Evolutionary conservation across 2,888 invertebrate genomes (phyloP).

Genomic region (Microplitis deprimator): DNA sequence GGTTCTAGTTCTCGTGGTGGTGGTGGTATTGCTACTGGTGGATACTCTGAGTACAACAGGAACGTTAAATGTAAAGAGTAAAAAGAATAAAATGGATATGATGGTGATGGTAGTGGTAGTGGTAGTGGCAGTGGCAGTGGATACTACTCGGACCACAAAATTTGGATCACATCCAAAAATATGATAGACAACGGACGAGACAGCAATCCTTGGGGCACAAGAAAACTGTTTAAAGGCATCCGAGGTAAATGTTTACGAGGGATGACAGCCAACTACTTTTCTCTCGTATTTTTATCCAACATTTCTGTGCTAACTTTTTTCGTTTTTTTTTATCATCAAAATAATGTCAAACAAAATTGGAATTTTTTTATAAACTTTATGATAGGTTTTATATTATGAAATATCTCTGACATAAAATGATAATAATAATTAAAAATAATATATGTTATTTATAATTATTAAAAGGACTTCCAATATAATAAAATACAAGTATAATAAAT

Average conservation of each 20-base stretch:
- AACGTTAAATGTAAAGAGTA: background rate
- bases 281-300: background rate
- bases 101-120: background rate
- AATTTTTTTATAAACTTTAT: background rate
- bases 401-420: background rate
- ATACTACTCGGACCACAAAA: constrained; percentile 44
- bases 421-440: background rate
- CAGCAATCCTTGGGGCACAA: constrained; percentile 43
- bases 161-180: constrained; percentile 56
- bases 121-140: background rate
- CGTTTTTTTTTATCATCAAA: constrained; percentile 4
- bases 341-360: background rate
- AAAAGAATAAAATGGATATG: constrained; percentile 5
- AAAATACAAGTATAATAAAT: background rate
- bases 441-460: too few relatives aligned
- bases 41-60: background rate
- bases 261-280: constrained; percentile 31
- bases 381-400: background rate
- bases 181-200: constrained; percentile 55
- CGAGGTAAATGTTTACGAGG: constrained; percentile 43
- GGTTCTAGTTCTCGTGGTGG: background rate
- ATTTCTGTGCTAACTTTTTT: background rate
- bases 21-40: background rate
- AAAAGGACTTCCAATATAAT: too few relatives aligned
- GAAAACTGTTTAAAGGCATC: constrained; percentile 44